Percentiles rank a stretch among this genome's conserved stretches.
phyloP scores from a whole-genome alignment of 2,888 invertebrate species.

The Patella caerulea region DNA sequence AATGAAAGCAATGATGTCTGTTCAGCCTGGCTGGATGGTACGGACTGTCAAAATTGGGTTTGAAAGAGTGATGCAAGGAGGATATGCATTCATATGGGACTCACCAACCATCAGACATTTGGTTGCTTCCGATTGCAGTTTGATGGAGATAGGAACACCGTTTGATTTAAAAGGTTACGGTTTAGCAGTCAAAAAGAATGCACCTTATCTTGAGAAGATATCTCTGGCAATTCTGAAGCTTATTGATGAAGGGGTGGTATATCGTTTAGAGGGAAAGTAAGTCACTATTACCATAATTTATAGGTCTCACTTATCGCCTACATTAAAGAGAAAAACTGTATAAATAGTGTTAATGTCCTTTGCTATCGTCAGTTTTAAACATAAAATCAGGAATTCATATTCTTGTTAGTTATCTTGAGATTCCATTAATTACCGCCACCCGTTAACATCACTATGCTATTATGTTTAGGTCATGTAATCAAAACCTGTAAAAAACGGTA shows the following conservation, averaged over 20 bases:
- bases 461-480: too few relatives aligned
- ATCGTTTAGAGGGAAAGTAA: conserved; percentile 62
- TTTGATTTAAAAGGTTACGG: conserved; percentile 67
- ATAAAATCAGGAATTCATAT: too few relatives aligned
- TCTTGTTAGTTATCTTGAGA: too few relatives aligned
- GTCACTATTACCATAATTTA: conserved; percentile 28
- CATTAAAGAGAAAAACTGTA: conserved; percentile 3
- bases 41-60: conserved; percentile 56
- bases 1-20: conserved; percentile 62
- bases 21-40: conserved; percentile 54
- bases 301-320: neutral
- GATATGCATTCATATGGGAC: conserved; percentile 69
- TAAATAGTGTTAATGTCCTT: conserved; percentile 1
- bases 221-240: conserved; percentile 59
- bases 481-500: too few relatives aligned
- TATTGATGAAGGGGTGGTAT: conserved; percentile 59
- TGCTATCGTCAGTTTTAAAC: too few relatives aligned
- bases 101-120: conserved; percentile 61
- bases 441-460: too few relatives aligned
- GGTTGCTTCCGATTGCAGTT: conserved; percentile 58
- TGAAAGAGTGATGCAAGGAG: conserved; percentile 50
- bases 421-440: too few relatives aligned
- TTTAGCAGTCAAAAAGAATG: conserved; percentile 56
- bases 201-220: conserved; percentile 55
- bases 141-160: conserved; percentile 63